phyloP scores from a whole-genome alignment of 2,113 vertebrate genomes.

The Xenopus laevis region DNA sequence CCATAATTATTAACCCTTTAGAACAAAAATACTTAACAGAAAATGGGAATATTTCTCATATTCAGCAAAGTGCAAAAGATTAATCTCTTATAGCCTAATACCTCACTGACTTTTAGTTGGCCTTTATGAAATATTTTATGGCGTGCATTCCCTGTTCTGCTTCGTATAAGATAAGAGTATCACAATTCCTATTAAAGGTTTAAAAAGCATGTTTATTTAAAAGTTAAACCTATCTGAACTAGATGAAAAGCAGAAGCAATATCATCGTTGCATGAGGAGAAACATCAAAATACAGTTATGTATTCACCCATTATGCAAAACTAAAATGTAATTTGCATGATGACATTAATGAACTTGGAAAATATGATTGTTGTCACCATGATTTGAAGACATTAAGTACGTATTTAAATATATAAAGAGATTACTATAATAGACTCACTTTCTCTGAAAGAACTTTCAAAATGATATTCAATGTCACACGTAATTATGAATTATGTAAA shows the following conservation, averaged over 20 bases:
- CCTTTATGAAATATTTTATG: no score
- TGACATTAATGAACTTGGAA: slow-evolving; percentile 5
- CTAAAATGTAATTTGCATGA: slow-evolving; percentile 2
- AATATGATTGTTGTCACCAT: neutral
- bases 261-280: neutral
- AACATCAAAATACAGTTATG: neutral
- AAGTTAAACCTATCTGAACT: neutral
- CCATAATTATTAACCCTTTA: no score
- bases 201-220: neutral
- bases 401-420: slow-evolving; percentile 2
- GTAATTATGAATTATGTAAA: neutral
- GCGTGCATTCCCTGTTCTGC: no score
- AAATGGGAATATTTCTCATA: no score
- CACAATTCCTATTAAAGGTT: no score
- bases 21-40: no score
- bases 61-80: no score
- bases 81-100: no score
- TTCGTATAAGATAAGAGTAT: no score
- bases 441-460: neutral
- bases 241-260: neutral
- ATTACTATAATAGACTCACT: slow-evolving; percentile 2
- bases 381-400: slow-evolving; percentile 1
- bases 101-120: no score
- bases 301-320: slow-evolving; percentile 1
- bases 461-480: slow-evolving; percentile 3